Evolutionary conservation across 2,113 vertebrate genomes (phyloP).

Genomic region (Macquaria australasica): DNA sequence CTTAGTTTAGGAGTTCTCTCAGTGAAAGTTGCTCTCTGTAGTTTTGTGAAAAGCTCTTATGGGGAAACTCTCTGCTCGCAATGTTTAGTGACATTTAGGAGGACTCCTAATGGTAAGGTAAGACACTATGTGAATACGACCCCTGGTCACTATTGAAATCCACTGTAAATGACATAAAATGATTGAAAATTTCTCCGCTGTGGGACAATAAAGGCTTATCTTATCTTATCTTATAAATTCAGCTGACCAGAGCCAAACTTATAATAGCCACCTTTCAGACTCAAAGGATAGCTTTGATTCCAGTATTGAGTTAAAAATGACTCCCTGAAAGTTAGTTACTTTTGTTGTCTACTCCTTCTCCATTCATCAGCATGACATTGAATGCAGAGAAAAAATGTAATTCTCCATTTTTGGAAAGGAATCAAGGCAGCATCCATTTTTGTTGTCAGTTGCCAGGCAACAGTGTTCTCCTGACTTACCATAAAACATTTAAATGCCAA

Average conservation of each 20-base stretch:
- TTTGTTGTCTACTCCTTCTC: background rate
- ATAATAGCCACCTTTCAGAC: background rate
- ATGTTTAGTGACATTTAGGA: background rate
- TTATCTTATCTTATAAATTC: no score
- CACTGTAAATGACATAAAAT: background rate
- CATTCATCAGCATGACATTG: background rate
- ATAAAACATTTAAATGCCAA: slow-evolving; percentile 23
- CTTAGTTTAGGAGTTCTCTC: background rate
- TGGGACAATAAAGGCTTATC: no score
- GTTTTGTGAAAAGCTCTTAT: background rate
- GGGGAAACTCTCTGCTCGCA: background rate
- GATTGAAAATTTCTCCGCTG: no score
- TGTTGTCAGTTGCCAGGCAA: slow-evolving; percentile 59
- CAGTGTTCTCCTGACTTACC: slow-evolving; percentile 12
- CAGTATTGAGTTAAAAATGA: background rate
- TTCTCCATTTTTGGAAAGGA: background rate
- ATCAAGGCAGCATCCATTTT: slow-evolving; percentile 15
- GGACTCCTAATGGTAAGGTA: background rate
- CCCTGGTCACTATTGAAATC: background rate
- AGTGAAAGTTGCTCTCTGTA: background rate
- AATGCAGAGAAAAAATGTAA: background rate
- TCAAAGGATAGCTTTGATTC: background rate
- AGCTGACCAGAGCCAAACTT: background rate
- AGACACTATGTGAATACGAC: background rate
- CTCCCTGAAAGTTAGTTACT: background rate